Evolutionary conservation across 2,113 vertebrate species (phyloP).

Genomic region (Lasiurus cinereus): DNA sequence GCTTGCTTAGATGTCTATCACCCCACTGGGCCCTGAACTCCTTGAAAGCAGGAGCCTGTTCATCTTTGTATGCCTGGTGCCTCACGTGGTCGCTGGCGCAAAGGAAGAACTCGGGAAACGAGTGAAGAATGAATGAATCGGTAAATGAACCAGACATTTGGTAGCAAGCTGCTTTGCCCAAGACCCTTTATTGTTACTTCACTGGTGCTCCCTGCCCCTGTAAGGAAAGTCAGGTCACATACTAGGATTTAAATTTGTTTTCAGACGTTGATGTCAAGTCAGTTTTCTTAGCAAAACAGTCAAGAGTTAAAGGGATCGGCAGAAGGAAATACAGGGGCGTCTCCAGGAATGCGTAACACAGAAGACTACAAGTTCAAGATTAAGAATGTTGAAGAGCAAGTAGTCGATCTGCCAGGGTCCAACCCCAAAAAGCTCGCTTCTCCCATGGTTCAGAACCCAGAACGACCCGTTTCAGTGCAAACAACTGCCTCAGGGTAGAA

Average conservation of each 20-base stretch:
- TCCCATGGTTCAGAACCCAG: neutral
- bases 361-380: neutral
- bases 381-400: neutral
- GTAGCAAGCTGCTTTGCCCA: neutral
- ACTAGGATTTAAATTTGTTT: neutral
- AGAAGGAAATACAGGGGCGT: neutral
- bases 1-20: neutral
- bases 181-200: neutral
- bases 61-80: neutral
- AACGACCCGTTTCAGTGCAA: neutral
- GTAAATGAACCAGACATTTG: constrained; percentile 11
- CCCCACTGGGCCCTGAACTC: neutral
- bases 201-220: neutral
- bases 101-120: neutral
- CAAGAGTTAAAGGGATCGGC: neutral
- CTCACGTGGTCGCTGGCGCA: neutral
- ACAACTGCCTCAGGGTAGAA: neutral
- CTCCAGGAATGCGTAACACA: neutral
- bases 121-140: neutral
- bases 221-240: neutral
- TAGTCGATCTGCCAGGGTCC: neutral
- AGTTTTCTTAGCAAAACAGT: neutral
- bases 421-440: neutral
- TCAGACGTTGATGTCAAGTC: neutral
- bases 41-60: neutral